Percentiles rank a stretch among this genome's conserved stretches.
Evolutionary conservation across 2,888 invertebrate species (phyloP).

Genomic region (Thyatira batis): DNA sequence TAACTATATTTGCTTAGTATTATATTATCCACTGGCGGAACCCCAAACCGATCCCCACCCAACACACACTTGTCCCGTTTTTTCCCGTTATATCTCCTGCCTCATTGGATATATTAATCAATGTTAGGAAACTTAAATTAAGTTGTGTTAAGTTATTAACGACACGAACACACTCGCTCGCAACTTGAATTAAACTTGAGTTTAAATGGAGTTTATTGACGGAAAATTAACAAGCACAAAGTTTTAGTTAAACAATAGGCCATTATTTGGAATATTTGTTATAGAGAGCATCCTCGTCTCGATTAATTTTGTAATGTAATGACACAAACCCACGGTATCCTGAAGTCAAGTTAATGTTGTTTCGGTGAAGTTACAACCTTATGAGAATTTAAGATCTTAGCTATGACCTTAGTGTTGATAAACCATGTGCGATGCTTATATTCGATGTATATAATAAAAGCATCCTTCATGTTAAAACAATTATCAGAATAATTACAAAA

Average conservation of each 20-base stretch:
- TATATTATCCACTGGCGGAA: background rate
- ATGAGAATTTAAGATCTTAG: too few relatives aligned
- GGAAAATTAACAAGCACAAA: background rate
- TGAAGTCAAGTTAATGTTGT: too few relatives aligned
- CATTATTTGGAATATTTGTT: background rate
- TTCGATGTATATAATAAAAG: too few relatives aligned
- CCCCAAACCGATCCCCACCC: background rate
- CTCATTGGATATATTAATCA: slow-evolving; percentile 41
- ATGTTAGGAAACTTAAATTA: slow-evolving; percentile 24
- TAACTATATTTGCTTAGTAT: too few relatives aligned
- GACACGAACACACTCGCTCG: background rate
- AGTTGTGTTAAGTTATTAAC: slow-evolving; percentile 7
- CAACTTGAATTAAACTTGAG: background rate
- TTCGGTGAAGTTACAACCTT: too few relatives aligned
- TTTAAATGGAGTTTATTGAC: background rate
- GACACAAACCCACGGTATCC: background rate
- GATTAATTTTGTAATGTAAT: background rate
- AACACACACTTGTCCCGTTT: background rate
- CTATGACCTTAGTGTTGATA: too few relatives aligned
- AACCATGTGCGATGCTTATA: too few relatives aligned
- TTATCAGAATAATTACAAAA: too few relatives aligned
- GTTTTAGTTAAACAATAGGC: background rate
- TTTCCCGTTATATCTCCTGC: slow-evolving; percentile 31
- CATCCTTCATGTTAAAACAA: too few relatives aligned
- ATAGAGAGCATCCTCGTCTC: background rate